Evolutionary conservation across 1,140 invertebrate species (phyloP).

Genomic region (Geopemphigus sp.): DNA sequence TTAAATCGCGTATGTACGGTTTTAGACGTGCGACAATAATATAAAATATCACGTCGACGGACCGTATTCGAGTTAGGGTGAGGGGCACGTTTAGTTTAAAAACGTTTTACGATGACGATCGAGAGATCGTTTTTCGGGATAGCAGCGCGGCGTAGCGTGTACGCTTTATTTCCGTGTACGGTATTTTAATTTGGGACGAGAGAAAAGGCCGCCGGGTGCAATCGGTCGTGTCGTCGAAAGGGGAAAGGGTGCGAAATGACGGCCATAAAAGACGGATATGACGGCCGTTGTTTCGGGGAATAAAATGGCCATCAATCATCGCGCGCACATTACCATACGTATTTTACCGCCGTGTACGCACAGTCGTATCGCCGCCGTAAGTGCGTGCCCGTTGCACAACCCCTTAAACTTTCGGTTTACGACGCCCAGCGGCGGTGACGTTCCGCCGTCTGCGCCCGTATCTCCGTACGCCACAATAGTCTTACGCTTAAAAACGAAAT

Average conservation of each 20-base stretch:
- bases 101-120: conserved; percentile 13
- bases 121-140: neutral
- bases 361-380: neutral
- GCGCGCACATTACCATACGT: neutral
- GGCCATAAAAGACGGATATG: conserved; percentile 5
- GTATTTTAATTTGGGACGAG: neutral
- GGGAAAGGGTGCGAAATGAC: neutral
- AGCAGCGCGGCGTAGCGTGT: neutral
- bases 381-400: neutral
- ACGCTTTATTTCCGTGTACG: too few relatives aligned
- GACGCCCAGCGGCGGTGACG: neutral
- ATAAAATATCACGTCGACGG: neutral
- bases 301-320: conserved; percentile 27
- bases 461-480: neutral
- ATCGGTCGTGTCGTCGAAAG: too few relatives aligned
- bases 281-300: conserved; percentile 23
- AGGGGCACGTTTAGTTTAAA: neutral
- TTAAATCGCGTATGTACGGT: neutral
- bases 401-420: neutral
- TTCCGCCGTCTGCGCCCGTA: neutral
- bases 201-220: neutral
- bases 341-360: too few relatives aligned
- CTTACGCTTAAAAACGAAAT: neutral
- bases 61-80: neutral
- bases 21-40: neutral